A percentile compares a stretch with the other conserved stretches of the same genome.
phyloP scores from a whole-genome alignment of 92 coral and sea anemone genomes.

The Palythoa caribaeorum region DNA sequence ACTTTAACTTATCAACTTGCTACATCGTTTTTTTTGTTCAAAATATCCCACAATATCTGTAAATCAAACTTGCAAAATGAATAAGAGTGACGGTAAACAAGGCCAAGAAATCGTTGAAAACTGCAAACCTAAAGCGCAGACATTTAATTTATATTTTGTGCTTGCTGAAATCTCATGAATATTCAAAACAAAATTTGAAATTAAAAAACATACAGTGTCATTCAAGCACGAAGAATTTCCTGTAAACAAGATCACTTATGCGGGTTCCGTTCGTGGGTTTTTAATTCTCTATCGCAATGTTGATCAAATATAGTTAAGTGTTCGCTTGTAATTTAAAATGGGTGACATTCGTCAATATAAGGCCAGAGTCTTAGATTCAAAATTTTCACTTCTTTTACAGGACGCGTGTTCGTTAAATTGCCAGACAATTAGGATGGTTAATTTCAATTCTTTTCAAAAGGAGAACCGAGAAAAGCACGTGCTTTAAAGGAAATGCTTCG shows the following conservation, averaged over 20 bases:
- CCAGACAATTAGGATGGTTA: slow-evolving; percentile 35
- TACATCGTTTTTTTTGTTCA: no score
- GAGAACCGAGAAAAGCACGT: background rate
- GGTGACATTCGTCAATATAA: background rate
- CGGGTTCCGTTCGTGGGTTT: background rate
- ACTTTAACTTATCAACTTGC: no score
- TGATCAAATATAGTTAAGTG: background rate
- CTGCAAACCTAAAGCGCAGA: background rate
- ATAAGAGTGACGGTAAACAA: no score
- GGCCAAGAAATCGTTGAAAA: background rate
- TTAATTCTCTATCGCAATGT: background rate
- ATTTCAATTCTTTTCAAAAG: slow-evolving; percentile 17
- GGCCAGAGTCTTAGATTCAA: background rate
- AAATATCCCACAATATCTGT: no score
- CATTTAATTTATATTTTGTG: background rate
- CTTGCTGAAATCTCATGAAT: slow-evolving; percentile 11
- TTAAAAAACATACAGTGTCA: slow-evolving; percentile 11
- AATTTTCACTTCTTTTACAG: background rate
- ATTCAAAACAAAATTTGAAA: slow-evolving; percentile 29
- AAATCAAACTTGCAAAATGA: no score
- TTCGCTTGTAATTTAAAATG: background rate
- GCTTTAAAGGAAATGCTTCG: background rate
- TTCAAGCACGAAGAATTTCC: slow-evolving; percentile 24
- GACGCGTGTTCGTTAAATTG: slow-evolving; percentile 26
- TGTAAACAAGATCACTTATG: slow-evolving; percentile 22